Evolutionary conservation across 2,888 invertebrate genomes (phyloP), one percentile per base, ranked within the genome.

Genomic region (Steromphala cineraria): DNA sequence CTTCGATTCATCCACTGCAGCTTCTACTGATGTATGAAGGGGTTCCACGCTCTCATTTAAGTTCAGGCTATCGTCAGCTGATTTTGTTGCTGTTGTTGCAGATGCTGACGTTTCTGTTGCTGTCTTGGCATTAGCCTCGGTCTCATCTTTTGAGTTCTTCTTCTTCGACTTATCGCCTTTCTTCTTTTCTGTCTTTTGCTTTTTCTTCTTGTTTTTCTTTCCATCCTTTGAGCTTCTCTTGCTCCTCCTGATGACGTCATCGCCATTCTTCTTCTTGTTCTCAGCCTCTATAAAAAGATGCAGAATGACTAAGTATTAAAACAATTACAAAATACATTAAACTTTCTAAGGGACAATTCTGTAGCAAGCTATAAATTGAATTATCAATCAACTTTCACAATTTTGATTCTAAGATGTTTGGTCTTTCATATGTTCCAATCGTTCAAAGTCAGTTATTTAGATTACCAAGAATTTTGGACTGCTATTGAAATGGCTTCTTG

Each of bases 131-230:
- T 21, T 62, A 28, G 15, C 28, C 62, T 62, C 28, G 28, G 5
- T 28, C 62, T 62, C 62, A 21, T 62, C 62, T 24, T 62, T 62
- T 24, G 62, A 62, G n/a, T 52, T 75, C 52, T 75, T 52, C 24
- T 75, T 75, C 52, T 75, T 75, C 1, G 75, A 19, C 13, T 75
- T 75, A n/a, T 75, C 75, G 13, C 52, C 75, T 17, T 75, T 75
- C 24, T 75, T 75, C 52, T 75, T 75, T 24, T 75, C 75, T n/a
- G 52, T 24, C 75, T 75, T 75, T 19, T 40, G 24, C 53, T 75
- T 52, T 21, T 75, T 52, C 24, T 24, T 52, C 75, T 75, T 75
- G 40, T 24, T 21, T 24, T 75, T 75, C 21, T 75, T 75, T 13
- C 52, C 52, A 19, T 28, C 24, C 31, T 75, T 75, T 13, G 71